Evolutionary conservation across 2,888 invertebrate genomes (phyloP), one percentile per base, ranked within the genome.

Genomic region (Nephrotoma appendiculata): DNA sequence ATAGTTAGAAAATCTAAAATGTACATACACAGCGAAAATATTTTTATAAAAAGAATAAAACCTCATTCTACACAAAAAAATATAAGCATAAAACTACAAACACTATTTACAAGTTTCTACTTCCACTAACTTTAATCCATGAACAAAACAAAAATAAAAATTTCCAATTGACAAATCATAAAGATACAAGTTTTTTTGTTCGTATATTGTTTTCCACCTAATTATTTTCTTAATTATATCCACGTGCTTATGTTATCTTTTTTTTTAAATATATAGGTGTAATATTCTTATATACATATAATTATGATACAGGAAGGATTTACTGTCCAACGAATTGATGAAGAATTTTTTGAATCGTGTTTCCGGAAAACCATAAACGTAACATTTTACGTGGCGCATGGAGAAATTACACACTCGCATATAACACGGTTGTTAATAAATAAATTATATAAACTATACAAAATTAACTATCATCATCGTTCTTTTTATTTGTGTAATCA

Each of bases 171-270:
- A 84, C 84, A 84, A 84, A 84, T 84, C 84, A 84, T 84, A 84
- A 84, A 43, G 84, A 42, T 42, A 42, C 84, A 84, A 41, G 71
- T 19, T 19, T 57, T 57, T 9, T 44, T 15, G 15, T 57, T 57
- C 19, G 19, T 57, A 19, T 57, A 52, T 52, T 71, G 31, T 84
- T 43, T 42, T 84, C 84, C 41, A 84, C 43, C 84, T 84, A 84
- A 84, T 84, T 84, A 84, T 84, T 85, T 85, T 85, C 85, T 85
- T 85, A 85, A 85, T 85, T 85, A 85, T 85, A 85, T 85, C 85
- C 85, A 85, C 85, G 85, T 85, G 85, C 85, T 85, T 19, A 42
- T 6, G 41, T 85, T 42, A 31, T 31, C 31, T 43, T 7, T 41
- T 41, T 41, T 42, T 85, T 42, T 19, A n/a, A 11, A 19, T 15